Evolutionary conservation across 2,888 invertebrate genomes (phyloP).

Genomic region (Hipparchia sbordonii): DNA sequence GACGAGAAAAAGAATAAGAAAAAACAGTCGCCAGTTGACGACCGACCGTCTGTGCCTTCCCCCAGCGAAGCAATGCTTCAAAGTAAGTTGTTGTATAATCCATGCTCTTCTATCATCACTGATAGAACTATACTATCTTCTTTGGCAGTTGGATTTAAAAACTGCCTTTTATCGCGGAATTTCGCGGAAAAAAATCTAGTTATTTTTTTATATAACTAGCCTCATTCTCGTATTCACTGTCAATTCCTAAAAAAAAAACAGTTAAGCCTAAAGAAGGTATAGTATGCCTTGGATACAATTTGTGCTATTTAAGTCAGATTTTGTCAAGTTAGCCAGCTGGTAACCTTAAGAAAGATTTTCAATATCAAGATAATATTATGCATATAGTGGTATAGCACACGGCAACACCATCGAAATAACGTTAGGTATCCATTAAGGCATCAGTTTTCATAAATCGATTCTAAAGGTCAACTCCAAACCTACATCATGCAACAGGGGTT

Average conservation of each 20-base stretch:
- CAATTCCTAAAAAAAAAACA: too few relatives aligned
- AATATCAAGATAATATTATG: not conserved
- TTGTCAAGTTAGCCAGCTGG: too few relatives aligned
- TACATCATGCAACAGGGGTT: not conserved
- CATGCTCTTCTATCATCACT: too few relatives aligned
- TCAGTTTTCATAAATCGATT: constrained; percentile 43
- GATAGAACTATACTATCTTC: too few relatives aligned
- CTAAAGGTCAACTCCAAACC: constrained; percentile 21
- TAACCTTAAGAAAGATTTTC: not conserved
- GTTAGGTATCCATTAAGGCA: constrained; percentile 41
- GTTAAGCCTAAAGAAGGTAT: too few relatives aligned
- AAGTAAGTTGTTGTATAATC: constrained; percentile 57
- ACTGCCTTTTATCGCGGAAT: too few relatives aligned
- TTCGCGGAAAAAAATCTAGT: too few relatives aligned
- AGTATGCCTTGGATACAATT: too few relatives aligned
- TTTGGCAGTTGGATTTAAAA: too few relatives aligned
- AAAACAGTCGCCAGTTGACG: constrained; percentile 74
- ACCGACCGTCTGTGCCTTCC: constrained; percentile 73
- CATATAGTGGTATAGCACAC: not conserved
- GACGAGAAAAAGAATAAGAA: constrained; percentile 79
- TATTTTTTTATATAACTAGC: too few relatives aligned
- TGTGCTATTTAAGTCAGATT: too few relatives aligned
- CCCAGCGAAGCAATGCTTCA: constrained; percentile 81
- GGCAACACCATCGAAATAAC: constrained; percentile 17
- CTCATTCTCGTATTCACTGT: too few relatives aligned